Evolutionary conservation across 2,888 invertebrate genomes (phyloP).

Genomic region (Brenthis hecate): DNA sequence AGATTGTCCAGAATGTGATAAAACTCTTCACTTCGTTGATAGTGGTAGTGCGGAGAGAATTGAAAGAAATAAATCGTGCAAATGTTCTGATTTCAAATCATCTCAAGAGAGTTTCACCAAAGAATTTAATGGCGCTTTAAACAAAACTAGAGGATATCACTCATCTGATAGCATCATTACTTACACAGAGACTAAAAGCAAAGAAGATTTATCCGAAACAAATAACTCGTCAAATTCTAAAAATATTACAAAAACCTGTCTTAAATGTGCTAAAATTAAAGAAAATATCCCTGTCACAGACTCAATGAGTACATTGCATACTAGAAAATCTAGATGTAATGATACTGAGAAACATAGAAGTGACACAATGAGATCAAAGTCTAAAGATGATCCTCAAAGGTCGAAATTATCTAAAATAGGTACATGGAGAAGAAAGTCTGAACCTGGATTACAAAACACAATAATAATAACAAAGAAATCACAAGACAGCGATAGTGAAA

Average conservation of each 20-base stretch:
- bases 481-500: conserved; percentile 68
- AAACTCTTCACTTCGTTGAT: conserved; percentile 70
- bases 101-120: conserved; percentile 76
- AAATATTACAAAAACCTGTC: conserved; percentile 70
- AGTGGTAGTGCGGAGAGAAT: conserved; percentile 68
- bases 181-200: conserved; percentile 65
- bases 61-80: conserved; percentile 66
- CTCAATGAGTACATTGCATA: conserved; percentile 54
- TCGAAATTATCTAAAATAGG: conserved; percentile 80
- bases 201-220: conserved; percentile 64
- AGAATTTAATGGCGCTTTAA: conserved; percentile 63
- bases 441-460: conserved; percentile 84
- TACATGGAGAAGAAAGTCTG: conserved; percentile 88
- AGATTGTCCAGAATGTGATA: conserved; percentile 72
- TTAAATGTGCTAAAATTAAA: conserved; percentile 78
- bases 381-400: conserved; percentile 77
- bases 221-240: conserved; percentile 64
- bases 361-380: conserved; percentile 77
- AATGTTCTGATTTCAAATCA: conserved; percentile 74
- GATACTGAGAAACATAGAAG: conserved; percentile 62
- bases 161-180: conserved; percentile 75
- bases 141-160: conserved; percentile 73
- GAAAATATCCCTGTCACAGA: conserved; percentile 75
- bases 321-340: conserved; percentile 66
- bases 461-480: conserved; percentile 61